Percentiles rank a stretch among this genome's conserved stretches.
phyloP scores from a whole-genome alignment of 92 coral and sea anemone genomes.

The Heteractis magnifica region DNA sequence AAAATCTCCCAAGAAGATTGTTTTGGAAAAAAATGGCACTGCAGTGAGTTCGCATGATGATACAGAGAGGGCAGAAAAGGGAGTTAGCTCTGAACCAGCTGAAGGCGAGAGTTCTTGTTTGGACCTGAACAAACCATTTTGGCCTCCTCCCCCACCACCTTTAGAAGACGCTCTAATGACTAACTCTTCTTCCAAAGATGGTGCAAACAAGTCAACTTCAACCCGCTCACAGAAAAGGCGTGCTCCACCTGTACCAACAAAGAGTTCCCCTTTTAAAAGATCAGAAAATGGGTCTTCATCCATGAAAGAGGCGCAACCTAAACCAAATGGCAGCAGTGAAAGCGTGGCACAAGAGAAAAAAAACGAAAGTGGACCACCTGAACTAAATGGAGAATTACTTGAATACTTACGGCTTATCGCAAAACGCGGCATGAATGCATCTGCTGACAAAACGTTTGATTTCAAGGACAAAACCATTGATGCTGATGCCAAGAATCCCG shows the following conservation, averaged over 20 bases:
- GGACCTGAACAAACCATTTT: conserved; percentile 11
- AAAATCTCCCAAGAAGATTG: background rate
- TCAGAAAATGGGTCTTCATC: background rate
- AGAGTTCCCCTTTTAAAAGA: conserved; percentile 1
- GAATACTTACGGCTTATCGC: conserved; percentile 26
- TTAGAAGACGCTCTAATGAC: background rate
- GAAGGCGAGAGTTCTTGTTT: background rate
- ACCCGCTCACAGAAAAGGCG: conserved; percentile 8
- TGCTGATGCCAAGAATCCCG: conserved; percentile 15
- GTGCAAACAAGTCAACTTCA: background rate
- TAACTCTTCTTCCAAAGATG: background rate
- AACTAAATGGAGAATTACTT: conserved; percentile 18
- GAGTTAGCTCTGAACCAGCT: background rate
- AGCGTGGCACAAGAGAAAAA: background rate
- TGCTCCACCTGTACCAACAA: conserved; percentile 31
- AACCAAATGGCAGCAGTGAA: background rate
- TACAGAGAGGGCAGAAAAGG: background rate
- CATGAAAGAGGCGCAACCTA: background rate
- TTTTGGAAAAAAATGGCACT: background rate
- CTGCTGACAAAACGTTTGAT: conserved; percentile 5
- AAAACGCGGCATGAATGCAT: conserved; percentile 5
- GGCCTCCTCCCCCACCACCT: conserved; percentile 54
- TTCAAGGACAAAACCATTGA: background rate
- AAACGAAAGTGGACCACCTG: background rate
- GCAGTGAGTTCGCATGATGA: background rate